phyloP scores from a whole-genome alignment of 2,888 invertebrate genomes.

The Drosophila flavopinicola region DNA sequence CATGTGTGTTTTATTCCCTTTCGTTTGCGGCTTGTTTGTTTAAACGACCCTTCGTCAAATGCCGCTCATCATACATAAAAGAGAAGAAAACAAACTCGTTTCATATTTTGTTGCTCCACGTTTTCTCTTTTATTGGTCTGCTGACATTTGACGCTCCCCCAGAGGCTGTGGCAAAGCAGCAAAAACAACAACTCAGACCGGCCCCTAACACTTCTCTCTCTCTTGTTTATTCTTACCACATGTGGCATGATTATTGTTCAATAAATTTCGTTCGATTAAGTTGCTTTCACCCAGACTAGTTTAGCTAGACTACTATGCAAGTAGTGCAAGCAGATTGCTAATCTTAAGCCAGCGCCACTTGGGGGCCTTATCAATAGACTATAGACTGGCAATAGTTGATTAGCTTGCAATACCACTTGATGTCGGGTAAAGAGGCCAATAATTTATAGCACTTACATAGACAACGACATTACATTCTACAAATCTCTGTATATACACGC shows the following conservation, averaged over 20 bases:
- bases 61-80: conserved; percentile 6
- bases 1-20: conserved; percentile 47
- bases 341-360: conserved; percentile 17
- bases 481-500: conserved; percentile 5
- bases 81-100: conserved; percentile 35
- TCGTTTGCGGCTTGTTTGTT: conserved; percentile 14
- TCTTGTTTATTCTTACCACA: conserved; percentile 40
- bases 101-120: conserved; percentile 28
- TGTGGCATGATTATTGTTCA: conserved; percentile 33
- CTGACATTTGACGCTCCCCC: conserved; percentile 7
- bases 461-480: conserved; percentile 34
- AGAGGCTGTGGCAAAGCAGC: neutral
- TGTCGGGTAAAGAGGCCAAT: neutral
- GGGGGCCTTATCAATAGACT: conserved; percentile 24
- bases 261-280: conserved; percentile 19
- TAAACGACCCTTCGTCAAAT: conserved; percentile 32
- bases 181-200: conserved; percentile 9
- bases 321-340: conserved; percentile 14
- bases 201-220: conserved; percentile 4
- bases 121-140: conserved; percentile 47
- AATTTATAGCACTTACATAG: conserved; percentile 1
- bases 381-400: conserved; percentile 17
- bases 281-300: conserved; percentile 43
- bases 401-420: conserved; percentile 4
- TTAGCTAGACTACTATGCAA: conserved; percentile 20